These are phyloP conservation scores for Crotalus horridus DNA, from an alignment of 2,113 vertebrate species.

Conservation along the genomic window DNA sequence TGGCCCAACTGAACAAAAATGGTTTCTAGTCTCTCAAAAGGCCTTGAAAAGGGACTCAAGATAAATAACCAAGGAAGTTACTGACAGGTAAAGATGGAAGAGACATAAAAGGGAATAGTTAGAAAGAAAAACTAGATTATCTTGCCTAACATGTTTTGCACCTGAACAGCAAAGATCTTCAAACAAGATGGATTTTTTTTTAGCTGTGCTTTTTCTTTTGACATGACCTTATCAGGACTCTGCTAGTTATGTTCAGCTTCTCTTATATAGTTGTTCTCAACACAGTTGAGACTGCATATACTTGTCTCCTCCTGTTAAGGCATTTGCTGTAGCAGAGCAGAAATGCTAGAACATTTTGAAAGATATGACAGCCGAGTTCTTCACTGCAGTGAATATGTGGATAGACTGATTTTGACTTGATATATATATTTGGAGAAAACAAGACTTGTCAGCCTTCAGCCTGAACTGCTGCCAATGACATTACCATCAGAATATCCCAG, in stretches of 20 bases:
- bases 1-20: not conserved
- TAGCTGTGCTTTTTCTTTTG: slow-evolving; percentile 41
- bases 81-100: slow-evolving; percentile 12
- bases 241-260: slow-evolving; percentile 42
- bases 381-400: slow-evolving; percentile 58
- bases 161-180: slow-evolving; percentile 37
- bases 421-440: slow-evolving; percentile 35
- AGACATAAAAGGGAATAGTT: not conserved
- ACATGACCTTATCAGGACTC: slow-evolving; percentile 59
- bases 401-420: slow-evolving; percentile 62
- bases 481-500: slow-evolving; percentile 57
- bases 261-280: slow-evolving; percentile 49
- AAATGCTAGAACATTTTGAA: slow-evolving; percentile 60
- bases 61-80: slow-evolving; percentile 7
- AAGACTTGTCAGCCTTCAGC: slow-evolving; percentile 62
- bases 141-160: slow-evolving; percentile 44
- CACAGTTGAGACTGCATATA: slow-evolving; percentile 58
- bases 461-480: slow-evolving; percentile 58
- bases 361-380: slow-evolving; percentile 60
- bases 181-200: slow-evolving; percentile 5
- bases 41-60: slow-evolving; percentile 9
- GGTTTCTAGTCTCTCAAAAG: not conserved
- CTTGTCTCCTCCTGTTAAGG: slow-evolving; percentile 62
- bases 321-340: slow-evolving; percentile 38
- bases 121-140: slow-evolving; percentile 21